Base-by-base conservation (phyloP, 2,888 invertebrate species). In the Ichneumon xanthorius region DNA sequence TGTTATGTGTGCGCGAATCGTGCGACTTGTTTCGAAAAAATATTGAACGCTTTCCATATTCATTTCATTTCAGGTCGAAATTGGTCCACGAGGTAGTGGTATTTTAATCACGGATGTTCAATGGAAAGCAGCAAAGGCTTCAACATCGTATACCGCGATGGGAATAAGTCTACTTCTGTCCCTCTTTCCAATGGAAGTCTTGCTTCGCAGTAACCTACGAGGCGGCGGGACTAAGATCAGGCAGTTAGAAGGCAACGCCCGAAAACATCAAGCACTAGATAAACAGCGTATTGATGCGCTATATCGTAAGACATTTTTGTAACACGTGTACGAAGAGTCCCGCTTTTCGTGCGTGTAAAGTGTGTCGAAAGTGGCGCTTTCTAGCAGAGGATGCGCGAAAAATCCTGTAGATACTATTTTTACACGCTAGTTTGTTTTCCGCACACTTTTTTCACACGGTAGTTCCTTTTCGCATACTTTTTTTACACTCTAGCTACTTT, bases 171-270 rank as follows among this genome's bases (percentile, higher is more conserved):
- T 65, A 16, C 30, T 65, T 30, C 37, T 65, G n/a, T 65, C 65
- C 37, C 65, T 65, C 16, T 65, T 65, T 6, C 65, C 65, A n/a
- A 65, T 65, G 65, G 37, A 65, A 14, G 65, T 65, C 30, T 16
- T 65, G 6, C 37, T 65, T 6, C 65, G 19, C 11, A 65, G 65
- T 33, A 65, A 65, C 19, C 14, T 65, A 37, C 26, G 65, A 65
- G 65, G 65, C 9, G 65, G 40, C 16, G 11, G n/a, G 19, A 65
- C n/a, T 4, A 65, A 65, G 30, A 65, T 65, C n/a, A 4, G 37
- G 5, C 14, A 7, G 30, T 3, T 16, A 37, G 65, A 37, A 30
- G 30, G 22, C 4, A n/a, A 65, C n/a, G 65, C 65, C 26, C 65
- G 16, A 7, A 33, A 33, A 16, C 19, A 16, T 37, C 14, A 37